Base-by-base conservation (phyloP, 2,113 vertebrate genomes). In the Galeopterus variegatus region DNA sequence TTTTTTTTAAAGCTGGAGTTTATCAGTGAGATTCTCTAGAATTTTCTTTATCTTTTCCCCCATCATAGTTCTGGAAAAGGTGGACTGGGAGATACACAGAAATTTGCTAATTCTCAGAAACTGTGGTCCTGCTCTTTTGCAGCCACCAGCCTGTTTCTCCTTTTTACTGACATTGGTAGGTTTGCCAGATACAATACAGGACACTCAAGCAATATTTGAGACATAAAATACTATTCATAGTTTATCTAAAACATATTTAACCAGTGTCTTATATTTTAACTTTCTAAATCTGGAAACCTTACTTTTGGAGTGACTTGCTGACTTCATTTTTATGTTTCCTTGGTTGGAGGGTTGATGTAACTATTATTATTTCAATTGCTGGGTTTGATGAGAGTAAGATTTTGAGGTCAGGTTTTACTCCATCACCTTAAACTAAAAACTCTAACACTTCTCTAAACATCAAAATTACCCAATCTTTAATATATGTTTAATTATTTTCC, bases 401-500 rank as follows among this genome's bases (percentile, higher is more conserved):
- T 65, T 82, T 73, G 10, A 8, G 6, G n/a, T 80, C 80, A 79
- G 24, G 14, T 36, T 91, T 54, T 60, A 69, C 52, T 86, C 19
- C 17, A 26, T 48, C 23, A 50, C 67, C 83, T 67, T 75, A 58
- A 64, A 58, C 17, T 67, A 41, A 36, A 83, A 88, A 60, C 26
- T 50, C 48, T 67, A 76, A 18, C 18, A 92, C 58, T 94, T 94
- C n/a, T 24, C 76, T 92, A 76, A 87, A 82, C 7, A 60, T 67
- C 92, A 88, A 92, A 92, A 96, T 62, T 24, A 88, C 14, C 76
- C 52, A 54, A 69, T 70, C 36, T 70, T 64, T 69, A 76, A 76
- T 7, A 28, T 67, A 75, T 82, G 13, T 91, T 88, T 88, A 54
- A 87, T 45, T 96, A 92, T 33, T 26, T 70, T 90, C 33, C 36